These are phyloP conservation scores for Oligia latruncula DNA, from an alignment of 2,888 invertebrate genomes.

Conservation along the genomic window DNA sequence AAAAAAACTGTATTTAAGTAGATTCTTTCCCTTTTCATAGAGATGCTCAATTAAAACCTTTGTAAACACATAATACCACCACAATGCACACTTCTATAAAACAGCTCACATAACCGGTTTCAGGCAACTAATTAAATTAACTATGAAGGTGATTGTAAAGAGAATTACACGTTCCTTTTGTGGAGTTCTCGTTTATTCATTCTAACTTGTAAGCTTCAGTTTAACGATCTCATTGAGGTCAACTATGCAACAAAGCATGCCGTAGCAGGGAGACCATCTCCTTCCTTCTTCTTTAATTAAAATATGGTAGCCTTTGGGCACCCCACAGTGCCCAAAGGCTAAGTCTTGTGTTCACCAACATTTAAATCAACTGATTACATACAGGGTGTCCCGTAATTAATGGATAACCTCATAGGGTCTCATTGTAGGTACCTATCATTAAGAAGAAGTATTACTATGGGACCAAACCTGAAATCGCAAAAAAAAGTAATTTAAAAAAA, in stretches of 20 bases:
- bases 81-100: neutral
- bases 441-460: too few species aligned
- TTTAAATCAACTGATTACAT: too few species aligned
- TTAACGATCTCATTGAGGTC: slow-evolving; percentile 59
- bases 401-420: too few species aligned
- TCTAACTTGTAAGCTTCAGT: slow-evolving; percentile 57
- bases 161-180: slow-evolving; percentile 62
- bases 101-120: slow-evolving; percentile 24
- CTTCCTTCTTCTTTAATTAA: slow-evolving; percentile 42
- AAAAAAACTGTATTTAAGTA: too few species aligned
- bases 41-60: neutral
- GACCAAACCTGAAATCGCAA: too few species aligned
- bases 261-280: slow-evolving; percentile 34
- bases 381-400: too few species aligned
- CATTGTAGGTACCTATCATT: too few species aligned
- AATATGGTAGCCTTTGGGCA: slow-evolving; percentile 3
- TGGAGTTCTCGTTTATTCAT: slow-evolving; percentile 58
- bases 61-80: neutral
- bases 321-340: neutral
- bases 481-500: too few species aligned
- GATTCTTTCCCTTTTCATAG: neutral
- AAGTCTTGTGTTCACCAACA: too few species aligned
- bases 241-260: slow-evolving; percentile 57
- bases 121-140: slow-evolving; percentile 65
- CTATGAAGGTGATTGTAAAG: slow-evolving; percentile 58